Evolutionary conservation across 2,797 vertebrate species (phyloP).

Genomic region (Poeciliopsis gracilis): DNA sequence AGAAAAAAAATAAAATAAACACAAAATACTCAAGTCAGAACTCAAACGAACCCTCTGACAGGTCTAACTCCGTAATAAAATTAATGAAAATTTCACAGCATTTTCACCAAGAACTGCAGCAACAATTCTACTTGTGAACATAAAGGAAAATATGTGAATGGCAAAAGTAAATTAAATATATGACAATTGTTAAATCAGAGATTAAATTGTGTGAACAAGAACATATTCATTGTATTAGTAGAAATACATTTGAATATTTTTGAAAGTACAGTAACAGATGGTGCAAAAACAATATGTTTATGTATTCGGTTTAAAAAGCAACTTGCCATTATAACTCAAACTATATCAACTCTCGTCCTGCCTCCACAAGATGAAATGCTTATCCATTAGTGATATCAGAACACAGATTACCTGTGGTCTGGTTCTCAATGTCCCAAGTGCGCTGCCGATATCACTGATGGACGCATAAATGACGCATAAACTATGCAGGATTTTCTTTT

Average conservation of each 20-base stretch:
- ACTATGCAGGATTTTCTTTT: slow-evolving; percentile 3
- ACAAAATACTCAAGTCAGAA: no score
- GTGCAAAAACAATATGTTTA: background rate
- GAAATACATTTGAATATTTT: background rate
- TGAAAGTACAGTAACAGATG: background rate
- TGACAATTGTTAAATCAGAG: background rate
- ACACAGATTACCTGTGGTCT: background rate
- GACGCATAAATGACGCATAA: background rate
- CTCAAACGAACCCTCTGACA: no score
- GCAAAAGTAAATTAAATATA: background rate
- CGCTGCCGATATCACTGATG: background rate
- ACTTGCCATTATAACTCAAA: background rate
- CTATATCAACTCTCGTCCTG: background rate
- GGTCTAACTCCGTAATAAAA: no score
- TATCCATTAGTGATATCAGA: background rate
- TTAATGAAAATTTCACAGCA: background rate
- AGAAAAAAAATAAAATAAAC: no score
- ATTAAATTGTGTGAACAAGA: background rate
- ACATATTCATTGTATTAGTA: background rate
- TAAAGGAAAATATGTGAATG: background rate
- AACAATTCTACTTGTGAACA: background rate
- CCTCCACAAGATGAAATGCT: background rate
- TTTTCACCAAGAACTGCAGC: background rate
- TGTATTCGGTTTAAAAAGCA: background rate
- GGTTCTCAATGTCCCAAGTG: background rate